Conservation (phyloP, 1,140 invertebrate species). For the Trissolcus basalis region DNA sequence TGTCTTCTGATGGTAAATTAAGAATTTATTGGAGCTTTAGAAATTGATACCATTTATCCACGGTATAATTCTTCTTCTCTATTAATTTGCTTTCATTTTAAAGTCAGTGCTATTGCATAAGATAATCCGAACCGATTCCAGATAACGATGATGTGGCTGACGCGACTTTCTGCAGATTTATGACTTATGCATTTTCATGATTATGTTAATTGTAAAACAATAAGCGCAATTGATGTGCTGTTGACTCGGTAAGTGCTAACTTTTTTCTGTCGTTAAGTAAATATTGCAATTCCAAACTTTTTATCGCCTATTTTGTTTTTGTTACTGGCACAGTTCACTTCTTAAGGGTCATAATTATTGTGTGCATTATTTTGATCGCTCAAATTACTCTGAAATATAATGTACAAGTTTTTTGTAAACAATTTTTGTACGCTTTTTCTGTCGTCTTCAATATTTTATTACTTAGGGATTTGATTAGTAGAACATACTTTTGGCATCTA, state of each 20-base stretch:
- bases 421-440: neutral
- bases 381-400: too few relatives aligned
- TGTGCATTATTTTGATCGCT: too few relatives aligned
- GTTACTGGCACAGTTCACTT: neutral
- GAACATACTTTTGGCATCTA: conserved; percentile 92
- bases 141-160: conserved; percentile 30
- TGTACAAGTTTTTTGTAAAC: too few relatives aligned
- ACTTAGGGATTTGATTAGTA: neutral
- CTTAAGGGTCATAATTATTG: neutral
- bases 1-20: too few relatives aligned
- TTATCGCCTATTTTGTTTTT: neutral
- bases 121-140: conserved; percentile 8
- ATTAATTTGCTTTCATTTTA: conserved; percentile 16
- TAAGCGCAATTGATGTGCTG: conserved; percentile 18
- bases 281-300: neutral
- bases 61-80: conserved; percentile 12
- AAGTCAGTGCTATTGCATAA: conserved; percentile 26
- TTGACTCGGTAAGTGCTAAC: conserved; percentile 16
- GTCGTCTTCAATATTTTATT: conserved; percentile 6
- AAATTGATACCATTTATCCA: too few relatives aligned
- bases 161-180: conserved; percentile 36
- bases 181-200: conserved; percentile 35
- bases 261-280: conserved; percentile 9
- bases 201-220: conserved; percentile 42
- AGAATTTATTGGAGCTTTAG: too few relatives aligned